phyloP scores from a whole-genome alignment of 2,888 invertebrate genomes.

The Aphodius sticticus region DNA sequence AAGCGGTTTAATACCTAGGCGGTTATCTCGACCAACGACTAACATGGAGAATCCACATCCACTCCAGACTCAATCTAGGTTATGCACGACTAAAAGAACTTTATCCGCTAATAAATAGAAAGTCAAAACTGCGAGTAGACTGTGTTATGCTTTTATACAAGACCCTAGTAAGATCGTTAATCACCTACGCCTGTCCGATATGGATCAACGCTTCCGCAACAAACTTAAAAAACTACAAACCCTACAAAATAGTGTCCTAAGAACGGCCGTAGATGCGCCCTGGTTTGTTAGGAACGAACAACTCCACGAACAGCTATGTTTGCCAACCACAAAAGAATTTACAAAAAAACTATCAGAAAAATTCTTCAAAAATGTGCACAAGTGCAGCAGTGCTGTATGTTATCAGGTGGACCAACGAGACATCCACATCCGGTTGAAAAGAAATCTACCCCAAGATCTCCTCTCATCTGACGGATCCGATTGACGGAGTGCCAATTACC shows the following conservation, averaged over 20 bases:
- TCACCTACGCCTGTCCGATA: background rate
- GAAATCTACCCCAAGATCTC: background rate
- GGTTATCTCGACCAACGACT: background rate
- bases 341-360: background rate
- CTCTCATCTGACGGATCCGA: too few relatives aligned
- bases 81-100: background rate
- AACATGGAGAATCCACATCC: background rate
- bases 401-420: background rate
- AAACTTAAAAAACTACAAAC: too few relatives aligned
- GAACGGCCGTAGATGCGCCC: conserved; percentile 19
- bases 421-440: background rate
- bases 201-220: background rate
- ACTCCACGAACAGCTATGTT: background rate
- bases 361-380: background rate
- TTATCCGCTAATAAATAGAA: background rate
- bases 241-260: background rate
- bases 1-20: background rate
- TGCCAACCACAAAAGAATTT: conserved; percentile 9
- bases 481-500: too few relatives aligned
- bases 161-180: conserved; percentile 10
- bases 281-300: conserved; percentile 19
- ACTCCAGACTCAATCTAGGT: background rate
- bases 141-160: conserved; percentile 18
- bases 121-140: background rate
- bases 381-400: background rate